Base-by-base conservation (phyloP, 1,140 invertebrate genomes). In the Hycleus cichorii region DNA sequence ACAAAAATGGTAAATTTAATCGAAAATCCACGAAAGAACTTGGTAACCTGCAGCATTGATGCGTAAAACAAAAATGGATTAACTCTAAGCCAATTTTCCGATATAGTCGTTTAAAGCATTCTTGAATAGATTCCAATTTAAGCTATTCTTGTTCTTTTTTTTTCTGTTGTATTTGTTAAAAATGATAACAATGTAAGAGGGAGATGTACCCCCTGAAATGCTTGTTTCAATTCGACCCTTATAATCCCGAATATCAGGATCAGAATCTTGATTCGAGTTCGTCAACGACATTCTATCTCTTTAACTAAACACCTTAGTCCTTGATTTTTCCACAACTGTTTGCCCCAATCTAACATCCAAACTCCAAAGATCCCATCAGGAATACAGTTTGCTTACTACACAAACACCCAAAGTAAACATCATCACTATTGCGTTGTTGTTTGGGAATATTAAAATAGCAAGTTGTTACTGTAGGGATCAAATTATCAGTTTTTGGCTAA, bases 341-440 rank as follows among this genome's bases (percentile, higher is more conserved):
- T 32, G 32, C 51, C 43, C 24, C 40, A 32, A 53, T 45, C 51
- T 53, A 42, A 53, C 51, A 53, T 53, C 1, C 18, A 32, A 27
- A 45, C 44, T 45, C 42, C 26, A 42, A 44, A 53, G 44, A 45
- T 46, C 44, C 42, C 43, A 46, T 46, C 40, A 53, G 38, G 46
- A 42, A 53, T 53, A 51, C 27, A 48, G 43, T 49, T 49, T 54
- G 44, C 51, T 59, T 42, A 58, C 60, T 18, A 18, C 53, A 45
- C 45, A 62, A 62, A 59, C 60, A 58, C 47, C 60, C 60, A 58
- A 62, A 62, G 49, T 47, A 58, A 62, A 62, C 60, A 58, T 46
- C 46, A 49, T 42, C 52, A 59, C 50, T 59, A 62, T 55, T 49
- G 51, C 47, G 58, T 62, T 62, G 52, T 59, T 62, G 51, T 51